Evolutionary conservation across 2,888 invertebrate genomes (phyloP), one percentile per base, ranked within the genome.

Genomic region (Orthosia incerta): DNA sequence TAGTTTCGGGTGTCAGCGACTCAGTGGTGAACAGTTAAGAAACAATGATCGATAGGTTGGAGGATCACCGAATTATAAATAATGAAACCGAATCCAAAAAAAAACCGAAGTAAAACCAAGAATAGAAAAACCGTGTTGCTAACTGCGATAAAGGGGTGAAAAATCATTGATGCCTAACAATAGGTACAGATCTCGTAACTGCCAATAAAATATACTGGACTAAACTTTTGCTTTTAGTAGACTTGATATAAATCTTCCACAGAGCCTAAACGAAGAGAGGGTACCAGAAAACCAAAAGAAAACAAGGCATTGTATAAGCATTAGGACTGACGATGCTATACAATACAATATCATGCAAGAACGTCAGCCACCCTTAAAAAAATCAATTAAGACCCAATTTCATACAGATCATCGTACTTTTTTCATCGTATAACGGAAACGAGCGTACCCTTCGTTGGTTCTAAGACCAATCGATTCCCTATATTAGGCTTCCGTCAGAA

Each of bases 401-500:
- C 76, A 79, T 80, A 81, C 77, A 80, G 76, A 80, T 81, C 82
- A 86, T 81, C 76, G 67, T 73, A 72, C 81, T 92, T 93, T 91
- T 92, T 84, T 81, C 69, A 89, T 89, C 79, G 83, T 80, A 83
- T 85, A 89, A 89, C 90, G 92, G 91, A 93, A 93, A 91, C 89
- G 89, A 91, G 89, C 89, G 86, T 89, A 91, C 91, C 90, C 91
- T 91, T 89, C 87, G 86, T 88, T 89, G 90, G 90, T 88, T 90
- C 92, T 92, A 91, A 89, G 90, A 91, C 93, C 92, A 95, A 95
- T 96, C 94, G 94, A 95, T 95, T 94, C 92, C 91, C 89, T 93
- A 92, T 94, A 95, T 94, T 92, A 93, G 92, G 93, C 93, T 94
- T 94, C 95, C 94, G 93, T 93, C 92, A 94, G 94, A 95, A 93